phyloP scores from a whole-genome alignment of 2,888 invertebrate genomes.

The Nematopogon swammerdamellus region DNA sequence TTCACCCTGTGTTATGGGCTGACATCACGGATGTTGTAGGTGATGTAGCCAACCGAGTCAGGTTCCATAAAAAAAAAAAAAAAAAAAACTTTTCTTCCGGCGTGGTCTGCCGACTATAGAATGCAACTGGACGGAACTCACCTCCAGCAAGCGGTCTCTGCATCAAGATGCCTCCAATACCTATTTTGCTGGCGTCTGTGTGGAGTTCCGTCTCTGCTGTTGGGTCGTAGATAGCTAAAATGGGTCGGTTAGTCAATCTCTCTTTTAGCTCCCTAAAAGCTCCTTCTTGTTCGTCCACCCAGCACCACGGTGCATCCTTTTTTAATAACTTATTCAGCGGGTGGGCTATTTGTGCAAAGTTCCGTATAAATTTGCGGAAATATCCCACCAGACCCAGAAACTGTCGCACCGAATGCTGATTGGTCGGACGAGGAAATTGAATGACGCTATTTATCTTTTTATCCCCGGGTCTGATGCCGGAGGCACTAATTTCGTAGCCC shows the following conservation, averaged over 20 bases:
- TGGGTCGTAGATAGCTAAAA: no score
- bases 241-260: slow-evolving; percentile 11
- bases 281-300: slow-evolving; percentile 7
- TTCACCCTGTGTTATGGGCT: no score
- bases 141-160: no score
- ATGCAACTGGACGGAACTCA: no score
- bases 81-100: no score
- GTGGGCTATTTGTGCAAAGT: slow-evolving; percentile 11
- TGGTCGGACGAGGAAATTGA: slow-evolving; percentile 14
- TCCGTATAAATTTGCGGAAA: slow-evolving; percentile 17
- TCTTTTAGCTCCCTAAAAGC: slow-evolving; percentile 11
- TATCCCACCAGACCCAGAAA: no score
- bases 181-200: slow-evolving; percentile 19
- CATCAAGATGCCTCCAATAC: slow-evolving; percentile 15
- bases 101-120: no score
- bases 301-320: slow-evolving; percentile 13
- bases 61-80: no score
- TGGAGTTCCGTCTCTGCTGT: no score
- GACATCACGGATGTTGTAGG: no score
- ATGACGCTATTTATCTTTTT: slow-evolving; percentile 17
- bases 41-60: no score
- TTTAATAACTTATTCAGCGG: slow-evolving; percentile 15
- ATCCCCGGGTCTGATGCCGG: slow-evolving; percentile 16
- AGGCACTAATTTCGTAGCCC: slow-evolving; percentile 15
- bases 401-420: slow-evolving; percentile 15